phyloP scores from a whole-genome alignment of 2,797 vertebrate genomes.

The Columba guinea region DNA sequence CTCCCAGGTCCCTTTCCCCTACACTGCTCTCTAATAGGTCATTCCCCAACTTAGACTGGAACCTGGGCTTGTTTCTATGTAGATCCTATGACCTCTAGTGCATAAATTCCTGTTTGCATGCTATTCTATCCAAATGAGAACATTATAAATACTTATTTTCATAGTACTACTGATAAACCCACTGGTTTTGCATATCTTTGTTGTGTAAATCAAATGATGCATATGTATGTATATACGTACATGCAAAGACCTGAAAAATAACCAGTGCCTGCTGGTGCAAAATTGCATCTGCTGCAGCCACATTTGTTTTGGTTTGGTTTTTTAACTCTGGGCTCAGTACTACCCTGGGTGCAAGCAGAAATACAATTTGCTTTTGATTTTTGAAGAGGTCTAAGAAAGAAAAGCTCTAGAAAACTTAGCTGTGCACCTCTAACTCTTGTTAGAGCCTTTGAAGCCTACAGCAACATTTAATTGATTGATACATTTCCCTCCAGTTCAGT shows the following conservation, averaged over 20 bases:
- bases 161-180: background rate
- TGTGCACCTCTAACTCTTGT: background rate
- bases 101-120: background rate
- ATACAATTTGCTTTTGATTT: background rate
- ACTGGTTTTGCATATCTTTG: background rate
- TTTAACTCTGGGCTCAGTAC: background rate
- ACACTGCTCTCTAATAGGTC: too few relatives aligned
- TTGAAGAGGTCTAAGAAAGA: background rate
- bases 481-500: background rate
- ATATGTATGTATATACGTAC: background rate
- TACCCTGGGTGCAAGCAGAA: background rate
- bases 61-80: too few relatives aligned
- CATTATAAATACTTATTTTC: background rate
- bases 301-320: background rate
- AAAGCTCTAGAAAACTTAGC: background rate
- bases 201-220: background rate
- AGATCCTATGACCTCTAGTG: background rate
- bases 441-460: background rate
- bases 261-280: background rate
- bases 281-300: background rate
- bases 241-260: background rate
- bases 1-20: too few relatives aligned
- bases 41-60: too few relatives aligned
- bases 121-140: background rate
- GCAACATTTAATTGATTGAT: background rate